Conservation (phyloP, 2,888 invertebrate genomes). For the Scaptodrosophila latifasciaeformis region DNA sequence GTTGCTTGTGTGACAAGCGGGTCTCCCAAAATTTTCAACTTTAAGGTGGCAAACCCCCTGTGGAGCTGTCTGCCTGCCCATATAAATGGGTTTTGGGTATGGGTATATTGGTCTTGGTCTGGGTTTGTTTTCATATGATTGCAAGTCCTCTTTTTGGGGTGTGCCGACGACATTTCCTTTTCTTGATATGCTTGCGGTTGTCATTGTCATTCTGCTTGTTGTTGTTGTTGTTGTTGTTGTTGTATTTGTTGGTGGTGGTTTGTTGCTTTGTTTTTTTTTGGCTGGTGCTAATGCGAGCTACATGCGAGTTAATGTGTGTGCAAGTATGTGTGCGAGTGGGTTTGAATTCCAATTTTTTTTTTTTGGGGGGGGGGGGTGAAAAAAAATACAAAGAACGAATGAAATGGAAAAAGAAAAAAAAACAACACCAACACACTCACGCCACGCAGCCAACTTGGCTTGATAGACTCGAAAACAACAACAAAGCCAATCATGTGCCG, state of each 20-base stretch:
- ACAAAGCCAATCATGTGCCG: conserved; percentile 24
- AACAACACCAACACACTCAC: not conserved
- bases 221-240: too few species aligned
- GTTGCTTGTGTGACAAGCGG: conserved; percentile 21
- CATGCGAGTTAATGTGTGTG: conserved; percentile 34
- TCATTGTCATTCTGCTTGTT: too few species aligned
- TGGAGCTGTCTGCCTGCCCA: conserved; percentile 17
- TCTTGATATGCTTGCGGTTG: too few species aligned
- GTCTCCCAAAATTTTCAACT: conserved; percentile 12
- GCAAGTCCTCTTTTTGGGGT: conserved; percentile 18
- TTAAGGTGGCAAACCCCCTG: conserved; percentile 26
- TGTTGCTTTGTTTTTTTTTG: conserved; percentile 20
- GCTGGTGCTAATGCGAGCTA: conserved; percentile 24
- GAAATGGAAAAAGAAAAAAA: conserved; percentile 5
- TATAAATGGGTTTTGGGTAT: conserved; percentile 26
- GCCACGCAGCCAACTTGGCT: conserved; percentile 1
- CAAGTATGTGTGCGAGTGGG: conserved; percentile 4
- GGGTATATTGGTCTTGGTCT: conserved; percentile 1
- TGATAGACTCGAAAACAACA: conserved; percentile 31
- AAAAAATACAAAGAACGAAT: too few species aligned
- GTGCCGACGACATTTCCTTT: conserved; percentile 21
- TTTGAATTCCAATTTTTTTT: not conserved
- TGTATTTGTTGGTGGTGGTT: conserved; percentile 19
- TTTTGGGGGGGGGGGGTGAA: too few species aligned
- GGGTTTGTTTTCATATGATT: not conserved